phyloP scores from a whole-genome alignment of 2,888 invertebrate species.

The Sicus ferrugineus region DNA sequence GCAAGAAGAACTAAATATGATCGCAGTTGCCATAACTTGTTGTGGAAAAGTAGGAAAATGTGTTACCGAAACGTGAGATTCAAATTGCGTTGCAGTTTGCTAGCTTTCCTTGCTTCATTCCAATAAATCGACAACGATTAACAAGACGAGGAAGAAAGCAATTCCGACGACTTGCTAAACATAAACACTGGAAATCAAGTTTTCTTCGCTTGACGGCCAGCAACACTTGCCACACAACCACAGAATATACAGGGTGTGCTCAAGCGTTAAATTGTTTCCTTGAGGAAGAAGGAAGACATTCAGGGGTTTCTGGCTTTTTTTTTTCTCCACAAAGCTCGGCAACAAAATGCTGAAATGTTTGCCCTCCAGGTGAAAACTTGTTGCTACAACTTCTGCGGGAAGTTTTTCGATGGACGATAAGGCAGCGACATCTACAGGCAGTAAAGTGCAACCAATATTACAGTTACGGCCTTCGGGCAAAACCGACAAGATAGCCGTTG shows the following conservation, averaged over 20 bases:
- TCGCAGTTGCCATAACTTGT: slow-evolving; percentile 7
- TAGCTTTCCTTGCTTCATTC: not conserved
- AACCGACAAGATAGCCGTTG: not conserved
- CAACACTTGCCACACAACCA: slow-evolving; percentile 15
- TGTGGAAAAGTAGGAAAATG: slow-evolving; percentile 48
- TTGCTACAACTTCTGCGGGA: slow-evolving; percentile 18
- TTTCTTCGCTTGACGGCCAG: not conserved
- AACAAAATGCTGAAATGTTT: not conserved
- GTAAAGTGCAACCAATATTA: not conserved
- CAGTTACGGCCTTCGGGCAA: not conserved
- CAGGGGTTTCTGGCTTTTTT: not conserved
- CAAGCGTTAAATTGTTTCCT: slow-evolving; percentile 12
- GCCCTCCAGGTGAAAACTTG: slow-evolving; percentile 31
- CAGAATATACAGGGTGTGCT: slow-evolving; percentile 9
- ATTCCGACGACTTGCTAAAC: not conserved
- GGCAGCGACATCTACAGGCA: slow-evolving; percentile 14
- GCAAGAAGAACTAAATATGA: no score
- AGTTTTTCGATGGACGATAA: not conserved
- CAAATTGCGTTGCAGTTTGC: not conserved
- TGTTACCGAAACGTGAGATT: slow-evolving; percentile 52
- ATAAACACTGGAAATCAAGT: slow-evolving; percentile 4
- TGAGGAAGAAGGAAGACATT: not conserved
- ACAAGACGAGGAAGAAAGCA: slow-evolving; percentile 1
- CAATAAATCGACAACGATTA: not conserved
- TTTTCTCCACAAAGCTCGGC: not conserved